A percentile compares a stretch with the other conserved stretches of the same genome.
These are phyloP conservation scores for Pseudonaja textilis DNA, from an alignment of 2,113 vertebrate genomes.

Conservation along the genomic window DNA sequence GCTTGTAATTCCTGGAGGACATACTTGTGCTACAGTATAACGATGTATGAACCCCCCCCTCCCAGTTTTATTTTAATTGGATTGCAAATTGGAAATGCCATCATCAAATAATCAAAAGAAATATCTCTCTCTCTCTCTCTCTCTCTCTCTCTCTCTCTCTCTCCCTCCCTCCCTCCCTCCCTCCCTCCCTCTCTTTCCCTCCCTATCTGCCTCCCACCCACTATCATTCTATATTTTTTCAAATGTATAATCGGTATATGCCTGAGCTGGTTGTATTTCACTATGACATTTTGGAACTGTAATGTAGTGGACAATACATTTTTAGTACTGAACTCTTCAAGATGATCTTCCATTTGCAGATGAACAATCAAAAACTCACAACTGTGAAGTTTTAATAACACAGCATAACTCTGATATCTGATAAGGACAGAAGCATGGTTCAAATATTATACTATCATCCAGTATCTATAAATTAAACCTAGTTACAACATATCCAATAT, in stretches of 20 bases:
- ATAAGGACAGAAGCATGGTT: not conserved
- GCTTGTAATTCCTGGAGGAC: not conserved
- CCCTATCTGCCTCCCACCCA: accelerated
- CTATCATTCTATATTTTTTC: not conserved
- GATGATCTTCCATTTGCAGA: not conserved
- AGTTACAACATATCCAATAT: not conserved
- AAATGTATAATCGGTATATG: not conserved
- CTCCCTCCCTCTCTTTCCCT: too few relatives aligned
- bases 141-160: not conserved
- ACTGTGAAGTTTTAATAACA: too few relatives aligned
- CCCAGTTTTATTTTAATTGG: not conserved
- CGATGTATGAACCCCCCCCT: not conserved
- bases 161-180: too few relatives aligned
- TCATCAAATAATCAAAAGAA: not conserved
- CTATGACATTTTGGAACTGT: not conserved
- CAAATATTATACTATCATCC: not conserved
- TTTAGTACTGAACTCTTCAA: not conserved
- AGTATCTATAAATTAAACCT: not conserved
- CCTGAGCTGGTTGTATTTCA: not conserved
- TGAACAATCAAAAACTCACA: not conserved
- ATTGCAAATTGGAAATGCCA: not conserved
- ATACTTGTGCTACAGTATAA: not conserved
- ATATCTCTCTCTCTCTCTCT: not conserved
- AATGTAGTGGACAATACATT: not conserved
- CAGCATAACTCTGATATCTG: not conserved